phyloP scores from a whole-genome alignment of 2,888 invertebrate species.

The Metellina segmentata region DNA sequence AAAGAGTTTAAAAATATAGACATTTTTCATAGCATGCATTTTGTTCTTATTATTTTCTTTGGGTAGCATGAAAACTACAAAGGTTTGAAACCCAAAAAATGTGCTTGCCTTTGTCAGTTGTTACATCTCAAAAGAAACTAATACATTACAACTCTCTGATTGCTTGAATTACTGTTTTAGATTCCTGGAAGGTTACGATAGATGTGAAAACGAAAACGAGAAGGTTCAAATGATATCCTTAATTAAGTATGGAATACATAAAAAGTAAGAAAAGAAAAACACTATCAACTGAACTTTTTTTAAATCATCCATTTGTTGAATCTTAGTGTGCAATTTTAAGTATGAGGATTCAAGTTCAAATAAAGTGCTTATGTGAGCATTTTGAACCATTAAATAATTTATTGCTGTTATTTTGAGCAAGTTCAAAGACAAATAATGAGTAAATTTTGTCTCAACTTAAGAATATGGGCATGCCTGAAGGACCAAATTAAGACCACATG shows the following conservation, averaged over 20 bases:
- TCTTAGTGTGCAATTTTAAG: background rate
- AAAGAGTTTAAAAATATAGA: background rate
- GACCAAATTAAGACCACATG: too few species aligned
- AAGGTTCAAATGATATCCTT: constrained; percentile 85
- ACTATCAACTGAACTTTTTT: background rate
- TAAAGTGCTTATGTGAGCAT: background rate
- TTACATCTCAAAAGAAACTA: background rate
- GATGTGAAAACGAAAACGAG: constrained; percentile 80
- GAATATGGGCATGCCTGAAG: too few species aligned
- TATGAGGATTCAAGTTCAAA: background rate
- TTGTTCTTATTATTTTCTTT: background rate
- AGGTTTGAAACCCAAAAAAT: too few species aligned
- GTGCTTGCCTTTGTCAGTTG: background rate
- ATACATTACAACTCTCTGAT: background rate
- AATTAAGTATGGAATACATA: constrained; percentile 84
- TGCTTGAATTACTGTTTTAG: constrained; percentile 9
- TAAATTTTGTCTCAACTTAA: background rate
- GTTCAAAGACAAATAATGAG: background rate
- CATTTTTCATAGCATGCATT: background rate
- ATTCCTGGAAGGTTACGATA: constrained; percentile 82
- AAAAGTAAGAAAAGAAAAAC: constrained; percentile 77
- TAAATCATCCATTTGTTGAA: background rate
- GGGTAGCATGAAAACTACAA: too few species aligned
- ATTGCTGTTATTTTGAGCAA: background rate
- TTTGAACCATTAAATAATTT: background rate